These are phyloP conservation scores for Eupristina koningsbergeri DNA, from an alignment of 1,140 invertebrate genomes.

Conservation along the genomic window DNA sequence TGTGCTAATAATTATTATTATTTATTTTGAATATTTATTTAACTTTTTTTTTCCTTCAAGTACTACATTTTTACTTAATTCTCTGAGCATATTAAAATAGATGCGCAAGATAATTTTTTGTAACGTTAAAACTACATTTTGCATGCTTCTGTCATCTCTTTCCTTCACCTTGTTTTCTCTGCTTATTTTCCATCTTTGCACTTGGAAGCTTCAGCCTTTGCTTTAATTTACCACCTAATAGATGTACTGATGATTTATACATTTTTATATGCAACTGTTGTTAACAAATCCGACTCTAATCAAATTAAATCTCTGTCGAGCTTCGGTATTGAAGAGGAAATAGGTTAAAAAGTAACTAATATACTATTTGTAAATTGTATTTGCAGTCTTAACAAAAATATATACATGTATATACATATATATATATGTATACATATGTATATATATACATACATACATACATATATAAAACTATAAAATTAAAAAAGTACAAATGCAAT, in stretches of 20 bases:
- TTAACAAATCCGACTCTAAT: constrained; percentile 27
- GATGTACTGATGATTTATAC: constrained; percentile 12
- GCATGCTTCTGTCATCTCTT: constrained; percentile 2
- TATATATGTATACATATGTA: too few relatives aligned
- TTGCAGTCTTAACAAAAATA: constrained; percentile 19
- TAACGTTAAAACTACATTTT: not conserved
- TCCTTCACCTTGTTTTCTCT: constrained; percentile 18
- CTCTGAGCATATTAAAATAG: constrained; percentile 21
- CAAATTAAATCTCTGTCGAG: constrained; percentile 40
- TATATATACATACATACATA: too few relatives aligned
- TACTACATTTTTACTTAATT: not conserved
- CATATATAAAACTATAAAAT: constrained; percentile 16
- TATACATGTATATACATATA: too few relatives aligned
- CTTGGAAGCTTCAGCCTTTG: constrained; percentile 51
- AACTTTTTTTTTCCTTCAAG: too few relatives aligned
- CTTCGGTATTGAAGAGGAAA: constrained; percentile 45
- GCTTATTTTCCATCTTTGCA: constrained; percentile 22
- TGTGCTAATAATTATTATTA: too few relatives aligned
- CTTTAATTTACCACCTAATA: constrained; percentile 30
- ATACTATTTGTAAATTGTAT: not conserved
- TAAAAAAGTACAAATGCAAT: constrained; percentile 16
- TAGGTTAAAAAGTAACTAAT: constrained; percentile 35
- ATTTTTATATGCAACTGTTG: constrained; percentile 11
- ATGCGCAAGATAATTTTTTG: constrained; percentile 21
- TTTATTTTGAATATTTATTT: too few relatives aligned